A percentile compares a stretch with the other conserved stretches of the same genome.
phyloP scores from a whole-genome alignment of 1,140 invertebrate species.

The Drosophila pseudoananassae region DNA sequence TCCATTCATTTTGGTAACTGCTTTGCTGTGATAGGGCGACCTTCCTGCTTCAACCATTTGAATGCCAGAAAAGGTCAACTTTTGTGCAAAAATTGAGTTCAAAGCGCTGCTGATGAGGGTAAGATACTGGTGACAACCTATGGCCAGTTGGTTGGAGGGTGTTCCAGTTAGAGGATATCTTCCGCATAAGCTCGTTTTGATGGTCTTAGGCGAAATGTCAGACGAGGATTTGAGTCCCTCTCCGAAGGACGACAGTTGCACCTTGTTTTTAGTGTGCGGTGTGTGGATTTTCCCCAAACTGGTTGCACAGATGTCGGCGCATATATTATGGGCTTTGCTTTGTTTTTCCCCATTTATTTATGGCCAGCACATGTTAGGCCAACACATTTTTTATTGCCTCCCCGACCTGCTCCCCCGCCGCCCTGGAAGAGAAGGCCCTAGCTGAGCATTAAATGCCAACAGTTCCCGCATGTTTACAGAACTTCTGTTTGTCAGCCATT shows the following conservation, averaged over 20 bases:
- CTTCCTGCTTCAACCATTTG: constrained; percentile 10
- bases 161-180: constrained; percentile 15
- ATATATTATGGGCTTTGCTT: constrained; percentile 36
- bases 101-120: constrained; percentile 60
- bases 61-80: constrained; percentile 57
- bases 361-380: constrained; percentile 40
- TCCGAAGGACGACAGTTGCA: constrained; percentile 4
- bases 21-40: not conserved
- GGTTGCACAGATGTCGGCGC: constrained; percentile 18
- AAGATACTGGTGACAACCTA: constrained; percentile 53
- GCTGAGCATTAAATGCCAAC: constrained; percentile 2
- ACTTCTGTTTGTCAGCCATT: constrained; percentile 45
- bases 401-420: not conserved
- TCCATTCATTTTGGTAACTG: constrained; percentile 9
- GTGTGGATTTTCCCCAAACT: constrained; percentile 1
- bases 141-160: constrained; percentile 4
- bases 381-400: constrained; percentile 43
- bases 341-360: constrained; percentile 40
- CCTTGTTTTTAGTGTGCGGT: constrained; percentile 21
- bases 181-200: constrained; percentile 30
- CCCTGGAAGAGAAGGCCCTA: not conserved
- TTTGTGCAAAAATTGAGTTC: constrained; percentile 43
- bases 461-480: constrained; percentile 46
- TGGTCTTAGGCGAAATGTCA: constrained; percentile 49
- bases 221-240: constrained; percentile 37